A percentile compares a stretch with the other conserved stretches of the same genome.
Evolutionary conservation across 2,888 invertebrate species (phyloP).

Genomic region (Cataglyphis cursor): DNA sequence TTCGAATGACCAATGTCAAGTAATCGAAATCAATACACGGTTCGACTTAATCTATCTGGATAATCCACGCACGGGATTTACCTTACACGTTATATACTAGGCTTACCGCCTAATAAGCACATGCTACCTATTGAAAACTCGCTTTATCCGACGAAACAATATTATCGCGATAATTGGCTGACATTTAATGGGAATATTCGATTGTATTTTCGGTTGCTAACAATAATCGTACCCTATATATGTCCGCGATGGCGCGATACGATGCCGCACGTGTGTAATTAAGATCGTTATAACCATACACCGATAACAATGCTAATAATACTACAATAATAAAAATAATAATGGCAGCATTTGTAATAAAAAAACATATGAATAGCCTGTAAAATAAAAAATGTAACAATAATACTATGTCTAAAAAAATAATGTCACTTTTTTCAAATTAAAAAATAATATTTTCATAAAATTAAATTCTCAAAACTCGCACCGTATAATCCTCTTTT

Average conservation of each 20-base stretch:
- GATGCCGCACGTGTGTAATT: constrained; percentile 33
- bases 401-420: background rate
- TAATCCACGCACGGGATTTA: constrained; percentile 25
- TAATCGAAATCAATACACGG: constrained; percentile 18
- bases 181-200: constrained; percentile 42
- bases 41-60: constrained; percentile 29
- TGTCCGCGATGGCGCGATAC: constrained; percentile 16
- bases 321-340: constrained; percentile 32
- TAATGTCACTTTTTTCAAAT: background rate
- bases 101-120: background rate
- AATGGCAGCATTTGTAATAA: background rate
- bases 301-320: constrained; percentile 26
- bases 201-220: constrained; percentile 39
- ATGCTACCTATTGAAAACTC: constrained; percentile 36
- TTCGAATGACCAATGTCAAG: constrained; percentile 40
- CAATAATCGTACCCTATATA: constrained; percentile 8
- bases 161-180: constrained; percentile 50
- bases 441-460: background rate
- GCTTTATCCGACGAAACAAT: constrained; percentile 44
- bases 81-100: constrained; percentile 14
- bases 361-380: too few species aligned
- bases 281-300: constrained; percentile 17
- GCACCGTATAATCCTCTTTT: background rate
- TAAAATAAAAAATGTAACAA: background rate
- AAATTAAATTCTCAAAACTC: background rate